Conservation (phyloP, 2,797 vertebrate genomes). For the Antrozous pallidus region DNA sequence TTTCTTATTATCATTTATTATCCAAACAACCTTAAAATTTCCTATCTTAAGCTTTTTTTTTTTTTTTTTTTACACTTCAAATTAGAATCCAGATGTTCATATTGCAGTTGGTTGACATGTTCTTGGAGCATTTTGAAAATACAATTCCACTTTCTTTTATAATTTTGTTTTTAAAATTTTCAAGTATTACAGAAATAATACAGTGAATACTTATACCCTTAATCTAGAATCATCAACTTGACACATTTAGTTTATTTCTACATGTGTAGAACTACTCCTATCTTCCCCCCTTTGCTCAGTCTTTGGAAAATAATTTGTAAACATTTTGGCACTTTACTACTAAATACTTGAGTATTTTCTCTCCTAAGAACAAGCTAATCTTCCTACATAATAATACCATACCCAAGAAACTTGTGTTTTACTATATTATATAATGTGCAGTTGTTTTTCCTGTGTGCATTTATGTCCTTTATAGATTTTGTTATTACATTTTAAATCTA, state of each 20-base stretch:
- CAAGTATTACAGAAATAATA: neutral
- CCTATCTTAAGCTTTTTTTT: neutral
- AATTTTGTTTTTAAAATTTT: constrained; percentile 18
- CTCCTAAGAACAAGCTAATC: neutral
- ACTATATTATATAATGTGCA: neutral
- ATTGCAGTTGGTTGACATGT: constrained; percentile 1
- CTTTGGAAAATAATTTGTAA: neutral
- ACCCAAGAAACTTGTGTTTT: neutral
- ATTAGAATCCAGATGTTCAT: constrained; percentile 5
- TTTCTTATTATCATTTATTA: neutral
- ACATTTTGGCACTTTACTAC: neutral
- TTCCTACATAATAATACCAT: neutral
- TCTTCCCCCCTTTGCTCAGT: neutral
- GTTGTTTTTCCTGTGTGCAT: neutral
- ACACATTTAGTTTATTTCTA: neutral
- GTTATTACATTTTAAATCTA: constrained; percentile 16
- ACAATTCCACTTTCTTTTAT: neutral
- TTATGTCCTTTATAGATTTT: constrained; percentile 2
- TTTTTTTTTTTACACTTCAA: neutral
- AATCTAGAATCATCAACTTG: neutral
- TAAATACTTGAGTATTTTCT: neutral
- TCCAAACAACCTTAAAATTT: constrained; percentile 1
- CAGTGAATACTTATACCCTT: neutral
- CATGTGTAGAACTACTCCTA: neutral
- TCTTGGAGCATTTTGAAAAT: constrained; percentile 2